Evolutionary conservation across 2,888 invertebrate species (phyloP).

Genomic region (Apodemia mormo): DNA sequence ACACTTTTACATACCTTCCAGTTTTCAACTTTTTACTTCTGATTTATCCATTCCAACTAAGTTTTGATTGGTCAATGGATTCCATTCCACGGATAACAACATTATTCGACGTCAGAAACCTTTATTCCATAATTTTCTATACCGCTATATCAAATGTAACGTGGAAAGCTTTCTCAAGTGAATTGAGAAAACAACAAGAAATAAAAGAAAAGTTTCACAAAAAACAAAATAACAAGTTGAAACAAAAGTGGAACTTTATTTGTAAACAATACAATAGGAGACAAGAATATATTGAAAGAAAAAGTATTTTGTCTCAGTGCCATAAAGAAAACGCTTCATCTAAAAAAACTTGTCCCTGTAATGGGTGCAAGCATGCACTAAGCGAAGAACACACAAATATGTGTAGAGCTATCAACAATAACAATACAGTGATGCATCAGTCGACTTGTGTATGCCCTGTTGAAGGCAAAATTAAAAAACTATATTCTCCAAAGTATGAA

Average conservation of each 20-base stretch:
- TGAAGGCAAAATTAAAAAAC: constrained; percentile 55
- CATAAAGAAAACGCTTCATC: constrained; percentile 60
- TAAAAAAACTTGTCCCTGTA: constrained; percentile 80
- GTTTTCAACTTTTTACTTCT: constrained; percentile 94
- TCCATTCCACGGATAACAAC: constrained; percentile 93
- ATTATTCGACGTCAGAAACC: constrained; percentile 89
- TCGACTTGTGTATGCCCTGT: constrained; percentile 72
- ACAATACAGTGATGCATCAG: constrained; percentile 82
- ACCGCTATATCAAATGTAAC: constrained; percentile 70
- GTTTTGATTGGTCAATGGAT: constrained; percentile 99
- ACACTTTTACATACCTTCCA: constrained; percentile 96
- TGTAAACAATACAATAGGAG: constrained; percentile 65
- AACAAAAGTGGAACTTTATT: constrained; percentile 71
- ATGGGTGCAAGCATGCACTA: constrained; percentile 85
- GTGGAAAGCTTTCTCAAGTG: constrained; percentile 62
- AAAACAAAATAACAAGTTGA: constrained; percentile 66
- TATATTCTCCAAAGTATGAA: constrained; percentile 53
- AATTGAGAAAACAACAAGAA: constrained; percentile 64
- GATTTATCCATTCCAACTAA: constrained; percentile 92
- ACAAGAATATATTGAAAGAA: constrained; percentile 67
- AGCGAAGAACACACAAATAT: constrained; percentile 85
- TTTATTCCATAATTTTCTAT: constrained; percentile 89
- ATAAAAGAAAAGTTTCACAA: constrained; percentile 67
- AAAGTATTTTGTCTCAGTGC: constrained; percentile 54
- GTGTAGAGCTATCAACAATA: constrained; percentile 87